Percentiles rank a stretch among this genome's conserved stretches.
These are phyloP conservation scores for Megaceryle torquata DNA, from an alignment of 2,113 vertebrate species.

Conservation along the genomic window DNA sequence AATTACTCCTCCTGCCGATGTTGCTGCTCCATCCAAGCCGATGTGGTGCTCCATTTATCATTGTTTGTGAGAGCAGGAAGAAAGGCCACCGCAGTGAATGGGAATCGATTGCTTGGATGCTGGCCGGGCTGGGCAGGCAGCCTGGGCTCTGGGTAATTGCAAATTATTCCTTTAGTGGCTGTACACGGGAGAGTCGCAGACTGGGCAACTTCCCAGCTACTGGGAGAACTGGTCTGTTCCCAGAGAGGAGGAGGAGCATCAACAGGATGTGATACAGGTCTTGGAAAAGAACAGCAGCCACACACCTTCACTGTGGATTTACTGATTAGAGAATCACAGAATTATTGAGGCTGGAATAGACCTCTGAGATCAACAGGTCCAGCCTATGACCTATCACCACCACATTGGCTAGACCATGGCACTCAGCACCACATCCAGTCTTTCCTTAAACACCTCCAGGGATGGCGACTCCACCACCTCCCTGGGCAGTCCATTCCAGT, in stretches of 20 bases:
- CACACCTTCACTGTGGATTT: neutral
- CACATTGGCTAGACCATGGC: no score
- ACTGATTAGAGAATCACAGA: neutral
- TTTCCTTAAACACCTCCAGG: no score
- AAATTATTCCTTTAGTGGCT: neutral
- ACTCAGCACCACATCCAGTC: no score
- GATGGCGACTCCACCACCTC: no score
- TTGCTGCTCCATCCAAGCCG: neutral
- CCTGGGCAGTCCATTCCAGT: no score
- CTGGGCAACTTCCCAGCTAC: neutral
- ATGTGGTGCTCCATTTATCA: neutral
- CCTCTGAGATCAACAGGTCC: no score
- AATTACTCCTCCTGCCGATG: neutral
- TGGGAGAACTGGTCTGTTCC: neutral
- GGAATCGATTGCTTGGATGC: neutral
- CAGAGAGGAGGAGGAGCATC: neutral
- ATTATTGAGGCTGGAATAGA: no score
- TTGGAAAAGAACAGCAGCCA: neutral
- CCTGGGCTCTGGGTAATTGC: neutral
- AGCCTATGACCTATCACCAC: no score
- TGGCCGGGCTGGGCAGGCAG: neutral
- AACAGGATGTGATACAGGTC: accelerated
- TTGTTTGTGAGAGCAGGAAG: neutral
- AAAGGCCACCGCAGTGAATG: neutral
- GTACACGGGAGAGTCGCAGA: accelerated